Evolutionary conservation across 2,113 vertebrate species (phyloP), one percentile per base, ranked within the genome.

Genomic region (Nyctereutes procyonoides): DNA sequence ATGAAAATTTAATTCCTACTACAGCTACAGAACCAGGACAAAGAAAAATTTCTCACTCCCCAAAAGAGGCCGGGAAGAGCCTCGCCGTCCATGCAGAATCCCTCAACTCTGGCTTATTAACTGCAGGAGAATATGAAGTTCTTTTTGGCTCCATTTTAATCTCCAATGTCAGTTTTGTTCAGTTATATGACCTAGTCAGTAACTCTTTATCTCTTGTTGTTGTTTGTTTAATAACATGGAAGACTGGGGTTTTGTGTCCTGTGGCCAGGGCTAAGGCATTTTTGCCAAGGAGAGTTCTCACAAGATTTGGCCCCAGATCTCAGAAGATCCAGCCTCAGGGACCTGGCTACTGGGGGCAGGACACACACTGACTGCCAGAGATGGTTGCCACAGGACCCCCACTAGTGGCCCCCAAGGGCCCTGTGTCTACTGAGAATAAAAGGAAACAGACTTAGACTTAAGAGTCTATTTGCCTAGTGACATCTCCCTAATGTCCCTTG

Each of bases 401-500:
- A 77, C 43, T 7, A 48, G 38, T 13, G 14, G 43, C 73, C 43
- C 48, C 73, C 73, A 48, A 7, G 71, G 26, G 73, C 73, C 73
- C 73, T 16, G 43, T 30, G 1, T 91, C 28, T 80, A 86, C 38
- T 69, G 16, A 80, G 20, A 95, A 86, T 94, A 83, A 56, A 89
- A 48, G 56, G 1, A 88, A 90, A 32, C 0, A 69, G 24, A 11
- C 3, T 96, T 43, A 90, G 17, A 92, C 22, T 89, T 12, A 73
- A 51, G 35, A 93, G 30, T 77, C 12, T 95, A 26, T 77, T 95
- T 81, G 85, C 65, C 53, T 85, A 76, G 58, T n/a, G 10, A 55
- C 14, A 88, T 94, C 48, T 90, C 87, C 16, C 43, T 74, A 91
- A 93, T 93, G 55, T 92, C 56, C 43, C 60, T 55, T 86, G 35